phyloP scores from a whole-genome alignment of 2,113 vertebrate genomes.

The Silurus meridionalis region DNA sequence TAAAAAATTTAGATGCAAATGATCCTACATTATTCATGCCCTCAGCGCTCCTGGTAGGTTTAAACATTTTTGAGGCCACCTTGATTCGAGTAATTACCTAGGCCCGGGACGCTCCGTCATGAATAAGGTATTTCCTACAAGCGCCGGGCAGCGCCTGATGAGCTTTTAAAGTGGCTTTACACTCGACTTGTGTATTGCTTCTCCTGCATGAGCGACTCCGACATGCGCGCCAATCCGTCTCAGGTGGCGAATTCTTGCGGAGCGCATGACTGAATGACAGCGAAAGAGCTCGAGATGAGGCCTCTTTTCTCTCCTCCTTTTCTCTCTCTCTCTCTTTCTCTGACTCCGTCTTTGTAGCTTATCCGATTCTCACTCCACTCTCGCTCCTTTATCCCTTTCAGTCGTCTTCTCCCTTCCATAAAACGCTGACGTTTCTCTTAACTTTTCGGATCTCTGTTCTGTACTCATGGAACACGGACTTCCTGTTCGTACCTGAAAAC shows the following conservation, averaged over 20 bases:
- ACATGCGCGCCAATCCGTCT: constrained; percentile 87
- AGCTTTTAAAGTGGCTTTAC: constrained; percentile 99
- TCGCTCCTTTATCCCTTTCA: constrained; percentile 18
- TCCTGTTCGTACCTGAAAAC: constrained; percentile 66
- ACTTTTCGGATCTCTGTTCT: constrained; percentile 59
- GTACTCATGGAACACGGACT: constrained; percentile 61
- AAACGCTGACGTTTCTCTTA: constrained; percentile 60
- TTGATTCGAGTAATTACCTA: constrained; percentile 99
- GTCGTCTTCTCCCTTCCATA: constrained; percentile 52
- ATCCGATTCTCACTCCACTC: neutral
- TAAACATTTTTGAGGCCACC: constrained; percentile 99
- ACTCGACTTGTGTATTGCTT: constrained; percentile 93
- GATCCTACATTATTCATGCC: constrained; percentile 99
- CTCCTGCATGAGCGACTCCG: constrained; percentile 88
- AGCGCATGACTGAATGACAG: constrained; percentile 82
- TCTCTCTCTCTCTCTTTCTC: constrained; percentile 25
- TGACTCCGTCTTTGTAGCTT: constrained; percentile 13
- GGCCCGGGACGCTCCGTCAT: constrained; percentile 89
- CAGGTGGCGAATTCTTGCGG: constrained; percentile 88
- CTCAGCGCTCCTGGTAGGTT: constrained; percentile 97
- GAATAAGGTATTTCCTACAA: constrained; percentile 99
- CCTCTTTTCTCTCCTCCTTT: constrained; percentile 66
- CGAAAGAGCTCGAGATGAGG: constrained; percentile 65
- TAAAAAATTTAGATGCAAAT: constrained; percentile 99
- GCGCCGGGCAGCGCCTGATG: constrained; percentile 88